A percentile compares a stretch with the other conserved stretches of the same genome.
These are phyloP conservation scores for Agelastica alni DNA, from an alignment of 2,888 invertebrate genomes.

Conservation along the genomic window DNA sequence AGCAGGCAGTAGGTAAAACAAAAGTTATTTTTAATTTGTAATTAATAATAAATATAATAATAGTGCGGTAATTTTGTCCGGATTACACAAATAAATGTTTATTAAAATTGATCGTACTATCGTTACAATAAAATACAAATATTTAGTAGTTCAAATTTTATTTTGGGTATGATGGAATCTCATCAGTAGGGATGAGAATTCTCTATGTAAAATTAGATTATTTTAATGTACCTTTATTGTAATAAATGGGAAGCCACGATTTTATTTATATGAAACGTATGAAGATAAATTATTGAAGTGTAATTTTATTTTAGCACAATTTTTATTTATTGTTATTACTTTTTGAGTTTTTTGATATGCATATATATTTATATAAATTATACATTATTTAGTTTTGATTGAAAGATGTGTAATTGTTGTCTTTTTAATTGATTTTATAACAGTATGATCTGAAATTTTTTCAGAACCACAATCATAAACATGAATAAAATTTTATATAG, in stretches of 20 bases:
- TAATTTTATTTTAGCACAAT: conserved; percentile 7
- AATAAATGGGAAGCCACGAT: background rate
- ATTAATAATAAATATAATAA: too few relatives aligned
- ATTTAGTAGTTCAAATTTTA: too few relatives aligned
- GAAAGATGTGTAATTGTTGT: background rate
- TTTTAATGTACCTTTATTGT: background rate
- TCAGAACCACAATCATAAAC: background rate
- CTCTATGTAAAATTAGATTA: background rate
- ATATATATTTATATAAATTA: conserved; percentile 7
- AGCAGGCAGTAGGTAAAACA: too few relatives aligned
- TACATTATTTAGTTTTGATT: background rate
- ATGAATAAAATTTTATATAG: background rate
- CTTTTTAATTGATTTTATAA: background rate
- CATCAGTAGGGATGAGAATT: too few relatives aligned
- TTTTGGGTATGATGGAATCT: too few relatives aligned
- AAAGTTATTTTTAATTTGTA: too few relatives aligned
- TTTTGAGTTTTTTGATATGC: background rate
- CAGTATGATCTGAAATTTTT: background rate
- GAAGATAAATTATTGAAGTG: background rate
- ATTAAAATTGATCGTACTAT: too few relatives aligned
- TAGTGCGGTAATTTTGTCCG: too few relatives aligned
- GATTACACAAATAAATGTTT: too few relatives aligned
- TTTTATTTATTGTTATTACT: conserved; percentile 5
- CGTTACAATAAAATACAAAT: too few relatives aligned
- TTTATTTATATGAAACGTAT: conserved; percentile 3